Conservation (phyloP, 2,797 vertebrate species). For the Fistularia tabacaria region DNA sequence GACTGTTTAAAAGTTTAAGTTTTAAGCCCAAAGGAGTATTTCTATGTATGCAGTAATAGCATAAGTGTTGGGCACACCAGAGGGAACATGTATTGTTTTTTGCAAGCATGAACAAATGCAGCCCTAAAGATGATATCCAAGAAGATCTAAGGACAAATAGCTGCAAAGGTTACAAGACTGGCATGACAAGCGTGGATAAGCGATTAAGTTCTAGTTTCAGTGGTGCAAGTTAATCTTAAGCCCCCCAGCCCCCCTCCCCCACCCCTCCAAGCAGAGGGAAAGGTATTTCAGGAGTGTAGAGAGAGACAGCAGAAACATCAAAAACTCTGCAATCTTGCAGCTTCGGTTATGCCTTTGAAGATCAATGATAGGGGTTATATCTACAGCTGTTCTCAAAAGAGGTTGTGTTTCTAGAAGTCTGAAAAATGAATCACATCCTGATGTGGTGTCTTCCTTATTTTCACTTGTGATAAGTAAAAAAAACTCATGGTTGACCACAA, state of each 20-base stretch:
- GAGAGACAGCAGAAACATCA: constrained; percentile 53
- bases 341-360: constrained; percentile 41
- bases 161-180: constrained; percentile 30
- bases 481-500: constrained; percentile 36
- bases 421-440: constrained; percentile 46
- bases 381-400: constrained; percentile 55
- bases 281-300: constrained; percentile 24
- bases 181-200: constrained; percentile 63
- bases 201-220: constrained; percentile 60
- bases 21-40: too few species aligned
- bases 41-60: not conserved
- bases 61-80: not conserved
- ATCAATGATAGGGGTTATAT: constrained; percentile 57
- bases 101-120: constrained; percentile 10
- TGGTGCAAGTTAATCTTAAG: constrained; percentile 58
- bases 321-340: constrained; percentile 46
- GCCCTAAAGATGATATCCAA: constrained; percentile 32
- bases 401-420: constrained; percentile 54
- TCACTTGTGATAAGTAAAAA: constrained; percentile 36
- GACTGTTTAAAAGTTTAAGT: too few species aligned
- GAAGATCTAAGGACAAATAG: constrained; percentile 53
- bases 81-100: constrained; percentile 2
- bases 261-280: constrained; percentile 32
- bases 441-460: constrained; percentile 42
- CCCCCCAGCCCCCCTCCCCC: constrained; percentile 26